Evolutionary conservation across 2,113 vertebrate genomes (phyloP), one percentile per base, ranked within the genome.

Genomic region (Garra rufa): DNA sequence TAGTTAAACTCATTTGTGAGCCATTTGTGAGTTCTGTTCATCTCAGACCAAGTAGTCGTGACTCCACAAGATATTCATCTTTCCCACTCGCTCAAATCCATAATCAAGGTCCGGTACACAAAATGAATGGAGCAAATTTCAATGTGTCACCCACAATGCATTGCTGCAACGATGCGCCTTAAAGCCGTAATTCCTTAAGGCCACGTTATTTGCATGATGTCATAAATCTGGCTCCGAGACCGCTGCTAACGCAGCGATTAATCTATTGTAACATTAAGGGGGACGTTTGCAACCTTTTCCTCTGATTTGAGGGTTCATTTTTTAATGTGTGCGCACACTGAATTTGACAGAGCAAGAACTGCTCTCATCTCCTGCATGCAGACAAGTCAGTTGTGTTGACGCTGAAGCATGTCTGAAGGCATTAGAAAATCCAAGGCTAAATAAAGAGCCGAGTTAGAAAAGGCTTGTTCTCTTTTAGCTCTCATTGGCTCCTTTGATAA

Each of bases 101-200:
- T 85, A 85, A 90, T 90, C 86, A 87, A 88, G 74, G 75, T 57
- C 50, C 43, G 34, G 52, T 86, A 84, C 78, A 52, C 77, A 83
- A 82, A 75, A 83, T 70, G 67, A 85, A 88, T 86, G 74, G 19
- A 55, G 41, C 28, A 50, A 86, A 86, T 70, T 67, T 65, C 69
- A 19, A 43, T 43, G 57, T 86, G 83, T 82, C 83, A 69, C 9
- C 15, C 57, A 46, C 77, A 83, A 82, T 84, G 84, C 26, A 55
- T 38, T 44, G 55, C 70, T 65, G 65, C 55, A 70, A 65, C 52
- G 41, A 13, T 77, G 50, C 44, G 24, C 80, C 76, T 86, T 73
- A 70, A 83, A 67, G 55, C 38, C 13, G 19, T 75, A 46, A 87
- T 83, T 85, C 77, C 89, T 65, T 65, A 77, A 63, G 83, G 82